Evolutionary conservation across 2,113 vertebrate species (phyloP), one percentile per base, ranked within the genome.

Genomic region (Misgurnus anguillicaudatus): DNA sequence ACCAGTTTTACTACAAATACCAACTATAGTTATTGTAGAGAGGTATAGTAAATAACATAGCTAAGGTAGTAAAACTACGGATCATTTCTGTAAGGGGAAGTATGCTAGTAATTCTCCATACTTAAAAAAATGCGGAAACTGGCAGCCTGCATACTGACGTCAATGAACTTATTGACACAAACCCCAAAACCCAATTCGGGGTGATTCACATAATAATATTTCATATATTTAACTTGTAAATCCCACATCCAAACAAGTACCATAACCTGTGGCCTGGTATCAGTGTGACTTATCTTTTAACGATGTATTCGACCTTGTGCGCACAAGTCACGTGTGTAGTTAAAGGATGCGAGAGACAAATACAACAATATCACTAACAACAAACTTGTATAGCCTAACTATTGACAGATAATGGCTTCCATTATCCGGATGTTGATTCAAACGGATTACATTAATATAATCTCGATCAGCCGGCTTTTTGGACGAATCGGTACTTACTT

Each of bases 401-500:
- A 41, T 5, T 19, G 5, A n/a, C 17, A 17, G 4, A 72, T 19
- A 72, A 72, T 3, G 36, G 3, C 6, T 19, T 31, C 9, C 19
- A 21, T 19, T 7, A 9, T 39, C 9, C 17, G 13, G 14, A 51
- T 4, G 14, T 11, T 4, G 13, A 51, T 51, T 16, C 6, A 31
- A 3, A 31, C 3, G 3, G 24, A 31, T 31, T 31, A 31, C 24
- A 31, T 31, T 31, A 3, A 57, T 0, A 10, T 60, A 3, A 45
- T 16, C 17, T 45, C 9, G 70, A 41, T 19, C 6, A 17, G 58
- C 47, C 61, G 61, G 21, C 19, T 75, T 13, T 39, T 57, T 38
- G 47, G 24, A 2, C 6, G 8, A 71, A 45, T 24, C n/a, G 31
- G 24, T 72, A 90, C 93, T 92, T 84, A 96, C 96, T 90, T 95